phyloP scores from a whole-genome alignment of 2,113 vertebrate genomes.

The Thalassoma bifasciatum region DNA sequence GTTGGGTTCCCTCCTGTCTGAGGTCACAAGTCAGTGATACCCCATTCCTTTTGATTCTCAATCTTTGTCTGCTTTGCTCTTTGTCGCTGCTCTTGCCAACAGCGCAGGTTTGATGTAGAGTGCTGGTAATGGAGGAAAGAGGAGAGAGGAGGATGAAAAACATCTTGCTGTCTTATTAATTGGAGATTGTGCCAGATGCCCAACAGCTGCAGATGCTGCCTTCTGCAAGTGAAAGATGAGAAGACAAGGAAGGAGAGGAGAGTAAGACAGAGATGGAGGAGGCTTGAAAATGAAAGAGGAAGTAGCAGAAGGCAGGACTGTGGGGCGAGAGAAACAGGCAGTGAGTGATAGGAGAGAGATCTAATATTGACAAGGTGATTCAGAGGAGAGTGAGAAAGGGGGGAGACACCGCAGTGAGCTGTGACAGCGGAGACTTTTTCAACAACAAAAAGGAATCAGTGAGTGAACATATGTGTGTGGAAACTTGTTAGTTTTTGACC shows the following conservation, averaged over 20 bases:
- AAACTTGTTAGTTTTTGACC: not conserved
- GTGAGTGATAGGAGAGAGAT: slow-evolving; percentile 44
- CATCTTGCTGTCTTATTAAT: slow-evolving; percentile 73
- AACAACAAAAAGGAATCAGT: not conserved
- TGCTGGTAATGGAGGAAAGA: not conserved
- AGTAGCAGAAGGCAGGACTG: slow-evolving; percentile 18
- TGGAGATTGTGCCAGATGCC: slow-evolving; percentile 70
- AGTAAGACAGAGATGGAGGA: slow-evolving; percentile 11
- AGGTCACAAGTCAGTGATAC: slow-evolving; percentile 48
- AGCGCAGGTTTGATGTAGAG: slow-evolving; percentile 1
- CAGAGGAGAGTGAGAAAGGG: slow-evolving; percentile 37
- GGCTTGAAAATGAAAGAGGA: slow-evolving; percentile 7
- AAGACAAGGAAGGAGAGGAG: slow-evolving; percentile 32
- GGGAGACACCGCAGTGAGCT: not conserved
- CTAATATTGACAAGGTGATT: slow-evolving; percentile 56
- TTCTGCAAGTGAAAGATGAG: slow-evolving; percentile 53
- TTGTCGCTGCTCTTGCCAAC: slow-evolving; percentile 30
- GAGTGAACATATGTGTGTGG: not conserved
- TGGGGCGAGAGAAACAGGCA: slow-evolving; percentile 10
- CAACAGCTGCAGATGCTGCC: slow-evolving; percentile 65
- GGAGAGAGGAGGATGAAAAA: slow-evolving; percentile 15
- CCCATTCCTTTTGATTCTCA: slow-evolving; percentile 19
- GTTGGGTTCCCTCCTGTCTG: not conserved
- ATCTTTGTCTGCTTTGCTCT: slow-evolving; percentile 32
- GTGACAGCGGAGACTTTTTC: slow-evolving; percentile 9